Evolutionary conservation across 2,113 vertebrate species (phyloP).

Genomic region (Rousettus leschenaultii): DNA sequence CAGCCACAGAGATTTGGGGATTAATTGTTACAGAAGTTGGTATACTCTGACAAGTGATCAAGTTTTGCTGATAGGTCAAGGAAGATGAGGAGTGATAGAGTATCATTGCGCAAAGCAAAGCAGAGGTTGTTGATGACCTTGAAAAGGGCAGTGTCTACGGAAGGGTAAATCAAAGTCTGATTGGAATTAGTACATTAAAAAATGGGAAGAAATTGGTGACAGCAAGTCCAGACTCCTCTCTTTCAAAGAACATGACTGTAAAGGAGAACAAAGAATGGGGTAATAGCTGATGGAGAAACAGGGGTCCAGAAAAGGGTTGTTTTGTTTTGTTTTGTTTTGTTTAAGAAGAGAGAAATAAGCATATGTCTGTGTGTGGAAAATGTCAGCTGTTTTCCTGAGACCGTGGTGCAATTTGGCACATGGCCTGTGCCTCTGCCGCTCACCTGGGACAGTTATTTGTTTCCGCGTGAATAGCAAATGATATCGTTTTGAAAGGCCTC

Average conservation of each 20-base stretch:
- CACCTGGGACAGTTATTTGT: constrained; percentile 59
- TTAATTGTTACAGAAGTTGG: neutral
- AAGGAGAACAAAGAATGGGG: neutral
- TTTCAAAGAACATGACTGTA: neutral
- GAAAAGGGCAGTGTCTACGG: neutral
- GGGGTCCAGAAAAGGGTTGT: neutral
- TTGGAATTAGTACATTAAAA: neutral
- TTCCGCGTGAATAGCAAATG: constrained; percentile 68
- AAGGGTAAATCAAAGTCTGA: neutral
- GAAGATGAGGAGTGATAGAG: neutral
- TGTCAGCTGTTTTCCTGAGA: constrained; percentile 23
- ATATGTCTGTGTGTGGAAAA: neutral
- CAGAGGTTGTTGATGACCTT: neutral
- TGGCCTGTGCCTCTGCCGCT: neutral
- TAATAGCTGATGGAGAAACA: neutral
- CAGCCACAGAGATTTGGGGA: neutral
- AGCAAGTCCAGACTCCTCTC: neutral
- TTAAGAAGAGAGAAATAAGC: neutral
- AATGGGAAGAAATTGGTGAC: neutral
- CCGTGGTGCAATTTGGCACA: neutral
- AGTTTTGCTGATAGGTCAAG: neutral
- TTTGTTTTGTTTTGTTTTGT: neutral
- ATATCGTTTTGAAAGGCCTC: constrained; percentile 65
- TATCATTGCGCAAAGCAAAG: neutral
- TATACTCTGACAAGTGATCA: neutral